These are phyloP conservation scores for Nerophis lumbriciformis DNA, from an alignment of 2,113 vertebrate species.

Conservation along the genomic window DNA sequence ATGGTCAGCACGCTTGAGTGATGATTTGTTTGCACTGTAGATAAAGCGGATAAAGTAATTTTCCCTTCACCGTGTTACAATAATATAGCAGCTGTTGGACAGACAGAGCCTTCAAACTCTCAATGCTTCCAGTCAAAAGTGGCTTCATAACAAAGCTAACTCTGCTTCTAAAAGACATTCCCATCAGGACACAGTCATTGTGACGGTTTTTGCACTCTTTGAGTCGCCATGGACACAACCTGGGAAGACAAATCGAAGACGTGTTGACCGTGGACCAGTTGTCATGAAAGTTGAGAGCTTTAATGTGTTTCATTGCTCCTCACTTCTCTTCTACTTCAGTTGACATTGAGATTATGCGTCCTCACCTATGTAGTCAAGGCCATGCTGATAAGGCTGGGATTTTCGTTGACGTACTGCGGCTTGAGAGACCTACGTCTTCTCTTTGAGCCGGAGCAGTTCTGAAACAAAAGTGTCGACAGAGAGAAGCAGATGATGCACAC, in stretches of 20 bases:
- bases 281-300: neutral
- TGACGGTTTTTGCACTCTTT: neutral
- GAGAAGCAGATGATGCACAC: neutral
- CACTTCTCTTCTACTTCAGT: neutral
- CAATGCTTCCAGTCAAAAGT: too few species aligned
- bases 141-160: too few species aligned
- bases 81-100: too few species aligned
- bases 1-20: too few species aligned
- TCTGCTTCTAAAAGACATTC: too few species aligned
- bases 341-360: neutral
- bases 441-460: neutral
- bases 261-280: neutral
- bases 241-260: constrained; percentile 1
- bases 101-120: too few species aligned
- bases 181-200: neutral
- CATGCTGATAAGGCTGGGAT: constrained; percentile 19
- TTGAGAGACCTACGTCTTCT: neutral
- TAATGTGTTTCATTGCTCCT: neutral
- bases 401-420: neutral
- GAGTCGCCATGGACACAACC: constrained; percentile 5
- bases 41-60: too few species aligned
- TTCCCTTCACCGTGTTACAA: too few species aligned
- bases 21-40: too few species aligned
- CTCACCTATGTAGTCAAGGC: constrained; percentile 20
- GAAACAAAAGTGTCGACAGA: constrained; percentile 1